These are phyloP conservation scores for Antheraea yamamai DNA, from an alignment of 2,888 invertebrate genomes.

Conservation along the genomic window DNA sequence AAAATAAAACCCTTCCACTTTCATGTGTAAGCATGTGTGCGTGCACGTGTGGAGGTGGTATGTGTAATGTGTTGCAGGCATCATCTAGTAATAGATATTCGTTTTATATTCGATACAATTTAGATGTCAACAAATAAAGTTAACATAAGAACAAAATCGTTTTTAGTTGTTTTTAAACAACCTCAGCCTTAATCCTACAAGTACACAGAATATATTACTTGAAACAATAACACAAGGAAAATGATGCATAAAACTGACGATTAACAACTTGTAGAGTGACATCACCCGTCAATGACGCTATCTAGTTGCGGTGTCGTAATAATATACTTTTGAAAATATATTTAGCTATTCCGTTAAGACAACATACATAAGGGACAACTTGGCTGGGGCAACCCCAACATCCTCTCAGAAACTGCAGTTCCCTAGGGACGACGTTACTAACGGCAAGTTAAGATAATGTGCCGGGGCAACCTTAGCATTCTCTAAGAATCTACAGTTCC, in stretches of 20 bases:
- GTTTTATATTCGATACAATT: no score
- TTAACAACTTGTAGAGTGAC: neutral
- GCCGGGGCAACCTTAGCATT: no score
- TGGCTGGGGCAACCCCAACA: no score
- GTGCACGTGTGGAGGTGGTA: no score
- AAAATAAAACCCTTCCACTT: no score
- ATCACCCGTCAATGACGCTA: slow-evolving; percentile 3
- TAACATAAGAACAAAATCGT: neutral
- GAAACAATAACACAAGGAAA: slow-evolving; percentile 7
- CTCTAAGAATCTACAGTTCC: no score
- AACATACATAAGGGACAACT: neutral
- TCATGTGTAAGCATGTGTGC: no score
- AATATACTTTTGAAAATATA: neutral
- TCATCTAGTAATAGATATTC: no score
- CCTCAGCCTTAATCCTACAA: neutral
- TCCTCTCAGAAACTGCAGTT: no score
- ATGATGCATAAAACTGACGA: slow-evolving; percentile 6
- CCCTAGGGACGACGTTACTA: neutral
- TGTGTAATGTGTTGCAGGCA: no score
- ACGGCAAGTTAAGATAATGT: neutral
- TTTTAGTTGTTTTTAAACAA: neutral
- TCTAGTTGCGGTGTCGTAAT: neutral
- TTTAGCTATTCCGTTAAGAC: neutral
- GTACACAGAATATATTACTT: neutral
- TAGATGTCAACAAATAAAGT: neutral